These are phyloP conservation scores for Gymnarchus niloticus DNA, from an alignment of 2,113 vertebrate species.

Conservation along the genomic window DNA sequence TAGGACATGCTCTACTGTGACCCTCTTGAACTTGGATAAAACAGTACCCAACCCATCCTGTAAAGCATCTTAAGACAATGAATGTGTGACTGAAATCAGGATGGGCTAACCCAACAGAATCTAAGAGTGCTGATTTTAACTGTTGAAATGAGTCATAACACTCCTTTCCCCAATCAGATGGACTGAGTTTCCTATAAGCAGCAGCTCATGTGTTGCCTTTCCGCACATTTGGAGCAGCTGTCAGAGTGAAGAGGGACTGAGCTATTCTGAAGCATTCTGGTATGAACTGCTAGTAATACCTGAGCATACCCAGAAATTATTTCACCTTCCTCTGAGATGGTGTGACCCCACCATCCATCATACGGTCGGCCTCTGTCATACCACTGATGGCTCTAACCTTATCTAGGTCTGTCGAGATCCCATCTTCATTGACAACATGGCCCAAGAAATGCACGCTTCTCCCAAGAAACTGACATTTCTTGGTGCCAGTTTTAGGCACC, in stretches of 20 bases:
- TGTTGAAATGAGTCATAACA: neutral
- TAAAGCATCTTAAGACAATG: neutral
- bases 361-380: slow-evolving; percentile 4
- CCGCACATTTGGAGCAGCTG: neutral
- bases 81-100: slow-evolving; percentile 15
- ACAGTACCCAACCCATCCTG: neutral
- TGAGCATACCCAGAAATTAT: slow-evolving; percentile 26
- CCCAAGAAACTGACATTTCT: neutral
- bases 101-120: slow-evolving; percentile 4
- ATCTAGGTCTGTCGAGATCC: slow-evolving; percentile 12
- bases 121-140: neutral
- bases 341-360: slow-evolving; percentile 11
- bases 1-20: neutral
- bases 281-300: slow-evolving; percentile 22
- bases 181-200: too few relatives aligned
- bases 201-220: too few relatives aligned
- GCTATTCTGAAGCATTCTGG: neutral
- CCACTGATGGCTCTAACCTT: slow-evolving; percentile 11
- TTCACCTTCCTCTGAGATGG: slow-evolving; percentile 15
- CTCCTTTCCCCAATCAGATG: slow-evolving; percentile 23
- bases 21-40: neutral
- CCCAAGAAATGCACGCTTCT: neutral
- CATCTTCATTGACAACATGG: neutral
- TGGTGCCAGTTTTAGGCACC: neutral
- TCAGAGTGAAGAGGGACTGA: slow-evolving; percentile 17